phyloP scores from a whole-genome alignment of 2,888 invertebrate genomes.

The Phania funesta region DNA sequence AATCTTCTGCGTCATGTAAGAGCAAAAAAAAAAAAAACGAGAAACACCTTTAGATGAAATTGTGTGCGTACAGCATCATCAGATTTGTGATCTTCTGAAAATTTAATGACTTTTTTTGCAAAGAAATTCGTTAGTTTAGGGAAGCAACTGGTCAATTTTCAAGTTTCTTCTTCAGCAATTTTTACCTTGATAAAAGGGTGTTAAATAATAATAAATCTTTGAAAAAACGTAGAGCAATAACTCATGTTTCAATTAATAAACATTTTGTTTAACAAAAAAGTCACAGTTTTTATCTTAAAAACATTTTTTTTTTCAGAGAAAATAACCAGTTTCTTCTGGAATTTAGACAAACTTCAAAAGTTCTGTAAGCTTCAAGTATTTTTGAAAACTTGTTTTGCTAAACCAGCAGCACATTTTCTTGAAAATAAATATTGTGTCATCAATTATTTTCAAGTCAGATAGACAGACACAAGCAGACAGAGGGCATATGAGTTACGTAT shows the following conservation, averaged over 20 bases:
- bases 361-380: conserved; percentile 54
- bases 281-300: neutral
- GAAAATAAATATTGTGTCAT: conserved; percentile 50
- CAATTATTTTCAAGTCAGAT: conserved; percentile 40
- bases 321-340: neutral
- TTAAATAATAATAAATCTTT: conserved; percentile 60
- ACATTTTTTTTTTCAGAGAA: conserved; percentile 20
- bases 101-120: conserved; percentile 2
- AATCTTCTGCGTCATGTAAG: conserved; percentile 50
- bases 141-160: conserved; percentile 58
- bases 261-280: conserved; percentile 39
- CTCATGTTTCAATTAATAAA: conserved; percentile 65
- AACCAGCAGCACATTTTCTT: neutral
- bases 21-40: conserved; percentile 8
- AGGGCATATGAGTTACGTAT: conserved; percentile 1
- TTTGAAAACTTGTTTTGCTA: conserved; percentile 38
- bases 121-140: neutral
- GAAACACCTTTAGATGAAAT: conserved; percentile 16
- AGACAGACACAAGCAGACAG: neutral
- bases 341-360: neutral
- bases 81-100: neutral
- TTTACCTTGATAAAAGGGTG: conserved; percentile 54
- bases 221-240: conserved; percentile 36
- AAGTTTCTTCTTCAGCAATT: conserved; percentile 8
- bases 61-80: conserved; percentile 37